Evolutionary conservation across 1,140 invertebrate genomes (phyloP).

Genomic region (Diorhabda elongata): DNA sequence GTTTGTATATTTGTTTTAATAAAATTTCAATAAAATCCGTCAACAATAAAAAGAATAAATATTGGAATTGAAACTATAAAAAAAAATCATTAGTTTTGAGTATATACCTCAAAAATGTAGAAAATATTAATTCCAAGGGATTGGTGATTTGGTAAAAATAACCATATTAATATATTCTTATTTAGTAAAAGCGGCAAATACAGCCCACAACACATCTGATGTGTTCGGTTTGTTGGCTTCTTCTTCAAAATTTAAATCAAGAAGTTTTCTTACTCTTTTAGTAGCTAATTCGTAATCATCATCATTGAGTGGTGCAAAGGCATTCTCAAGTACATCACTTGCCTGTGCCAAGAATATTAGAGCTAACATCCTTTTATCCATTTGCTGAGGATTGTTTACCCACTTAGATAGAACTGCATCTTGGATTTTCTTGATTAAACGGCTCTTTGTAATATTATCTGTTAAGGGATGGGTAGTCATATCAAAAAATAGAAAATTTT

Average conservation of each 20-base stretch:
- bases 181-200: slow-evolving; percentile 97
- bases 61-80: background rate
- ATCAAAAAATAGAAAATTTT: slow-evolving; percentile 99
- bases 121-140: background rate
- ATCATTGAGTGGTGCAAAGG: slow-evolving; percentile 97
- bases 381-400: slow-evolving; percentile 96
- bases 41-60: background rate
- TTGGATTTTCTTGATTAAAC: slow-evolving; percentile 98
- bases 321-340: slow-evolving; percentile 98
- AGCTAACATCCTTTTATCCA: slow-evolving; percentile 90
- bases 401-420: slow-evolving; percentile 94
- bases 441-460: slow-evolving; percentile 92
- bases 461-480: slow-evolving; percentile 99
- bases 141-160: background rate
- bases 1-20: too few relatives aligned
- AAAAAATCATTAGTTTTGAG: background rate
- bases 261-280: slow-evolving; percentile 89
- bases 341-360: slow-evolving; percentile 94
- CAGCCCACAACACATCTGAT: slow-evolving; percentile 95
- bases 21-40: too few relatives aligned
- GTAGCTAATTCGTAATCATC: slow-evolving; percentile 99
- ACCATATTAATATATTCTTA: slow-evolving; percentile 52
- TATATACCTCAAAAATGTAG: slow-evolving; percentile 1
- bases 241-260: slow-evolving; percentile 95
- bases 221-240: slow-evolving; percentile 84